phyloP scores from a whole-genome alignment of 2,888 invertebrate genomes.

The Panzeria rudis region DNA sequence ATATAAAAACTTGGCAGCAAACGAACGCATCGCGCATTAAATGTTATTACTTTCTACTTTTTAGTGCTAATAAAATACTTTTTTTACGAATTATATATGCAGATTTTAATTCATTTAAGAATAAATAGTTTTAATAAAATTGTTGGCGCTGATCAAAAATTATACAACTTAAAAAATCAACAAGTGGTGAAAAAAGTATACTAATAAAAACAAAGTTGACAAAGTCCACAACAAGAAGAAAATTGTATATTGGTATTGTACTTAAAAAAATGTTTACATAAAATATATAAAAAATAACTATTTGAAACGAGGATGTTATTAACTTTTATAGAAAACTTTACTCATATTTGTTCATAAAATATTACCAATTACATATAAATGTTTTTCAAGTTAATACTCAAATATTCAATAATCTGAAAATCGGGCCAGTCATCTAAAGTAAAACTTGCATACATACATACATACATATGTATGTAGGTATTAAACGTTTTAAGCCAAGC shows the following conservation, averaged over 20 bases:
- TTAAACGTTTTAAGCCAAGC: conserved; percentile 36
- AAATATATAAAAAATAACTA: conserved; percentile 1
- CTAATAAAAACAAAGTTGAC: conserved; percentile 38
- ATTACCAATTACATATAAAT: background rate
- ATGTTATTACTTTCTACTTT: background rate
- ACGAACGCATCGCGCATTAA: conserved; percentile 49
- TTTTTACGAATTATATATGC: background rate
- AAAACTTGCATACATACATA: background rate
- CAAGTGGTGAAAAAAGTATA: conserved; percentile 54
- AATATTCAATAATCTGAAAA: conserved; percentile 13
- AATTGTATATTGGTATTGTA: conserved; percentile 32
- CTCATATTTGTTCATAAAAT: background rate
- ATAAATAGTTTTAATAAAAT: background rate
- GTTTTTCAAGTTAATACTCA: background rate
- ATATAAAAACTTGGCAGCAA: conserved; percentile 56
- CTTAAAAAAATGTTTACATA: background rate
- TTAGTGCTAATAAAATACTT: conserved; percentile 28
- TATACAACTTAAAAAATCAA: conserved; percentile 43
- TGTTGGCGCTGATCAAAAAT: background rate
- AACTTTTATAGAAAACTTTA: background rate
- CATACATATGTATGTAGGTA: background rate
- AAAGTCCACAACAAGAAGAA: conserved; percentile 41
- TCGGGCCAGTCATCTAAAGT: conserved; percentile 12
- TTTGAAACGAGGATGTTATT: conserved; percentile 6
- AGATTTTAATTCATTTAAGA: background rate